Conservation (phyloP, 2,888 invertebrate species). For the Archips xylosteana region DNA sequence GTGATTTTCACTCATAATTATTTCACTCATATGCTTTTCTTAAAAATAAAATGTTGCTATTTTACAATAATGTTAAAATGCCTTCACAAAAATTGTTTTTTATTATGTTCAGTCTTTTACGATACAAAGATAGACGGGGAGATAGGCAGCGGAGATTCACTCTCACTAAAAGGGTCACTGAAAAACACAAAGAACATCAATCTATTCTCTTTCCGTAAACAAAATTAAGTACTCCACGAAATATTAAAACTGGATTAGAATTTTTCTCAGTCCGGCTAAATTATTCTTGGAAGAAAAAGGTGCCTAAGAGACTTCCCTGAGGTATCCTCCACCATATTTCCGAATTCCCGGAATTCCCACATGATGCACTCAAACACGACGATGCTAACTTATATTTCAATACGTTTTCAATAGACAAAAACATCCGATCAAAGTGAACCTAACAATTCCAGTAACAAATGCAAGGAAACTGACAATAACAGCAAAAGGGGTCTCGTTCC, state of each 20-base stretch:
- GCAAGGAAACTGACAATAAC: conserved; percentile 33
- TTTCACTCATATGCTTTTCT: no score
- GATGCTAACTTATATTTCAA: neutral
- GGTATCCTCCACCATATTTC: neutral
- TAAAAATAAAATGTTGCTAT: no score
- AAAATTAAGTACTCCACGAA: neutral
- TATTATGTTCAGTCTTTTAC: no score
- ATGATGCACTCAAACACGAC: neutral
- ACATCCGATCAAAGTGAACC: neutral
- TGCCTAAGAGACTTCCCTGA: neutral
- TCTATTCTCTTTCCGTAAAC: no score
- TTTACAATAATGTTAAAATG: no score
- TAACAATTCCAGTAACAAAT: conserved; percentile 21
- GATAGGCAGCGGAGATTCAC: no score
- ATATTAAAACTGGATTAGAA: neutral
- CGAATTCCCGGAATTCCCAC: conserved; percentile 2
- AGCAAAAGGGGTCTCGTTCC: conserved; percentile 13
- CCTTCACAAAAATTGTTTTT: no score
- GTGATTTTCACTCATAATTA: no score
- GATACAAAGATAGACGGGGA: no score
- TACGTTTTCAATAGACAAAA: conserved; percentile 15
- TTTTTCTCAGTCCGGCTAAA: neutral
- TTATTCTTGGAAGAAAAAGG: neutral
- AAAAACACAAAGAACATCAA: no score
- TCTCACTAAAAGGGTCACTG: no score